A percentile compares a stretch with the other conserved stretches of the same genome.
Conservation (phyloP, 2,888 invertebrate genomes). For the Lutraria lutraria region DNA sequence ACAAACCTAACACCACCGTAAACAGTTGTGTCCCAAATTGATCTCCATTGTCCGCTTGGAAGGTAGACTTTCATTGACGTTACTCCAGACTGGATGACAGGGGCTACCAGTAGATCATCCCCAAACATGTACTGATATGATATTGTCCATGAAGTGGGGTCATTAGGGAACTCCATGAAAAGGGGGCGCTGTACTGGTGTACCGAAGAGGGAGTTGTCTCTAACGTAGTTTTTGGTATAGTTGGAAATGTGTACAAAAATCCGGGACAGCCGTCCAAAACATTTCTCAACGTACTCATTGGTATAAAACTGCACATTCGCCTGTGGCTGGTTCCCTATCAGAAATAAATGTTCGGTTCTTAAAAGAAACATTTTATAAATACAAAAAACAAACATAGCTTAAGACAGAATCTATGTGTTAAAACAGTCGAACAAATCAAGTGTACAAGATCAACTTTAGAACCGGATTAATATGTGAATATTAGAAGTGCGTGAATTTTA, state of each 20-base stretch:
- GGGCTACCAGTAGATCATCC: slow-evolving; percentile 81
- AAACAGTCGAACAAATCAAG: too few relatives aligned
- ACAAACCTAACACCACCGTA: slow-evolving; percentile 67
- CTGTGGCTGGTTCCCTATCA: slow-evolving; percentile 79
- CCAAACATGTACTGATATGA: slow-evolving; percentile 84
- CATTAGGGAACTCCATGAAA: slow-evolving; percentile 78
- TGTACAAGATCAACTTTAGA: too few relatives aligned
- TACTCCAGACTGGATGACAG: slow-evolving; percentile 75
- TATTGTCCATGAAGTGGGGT: slow-evolving; percentile 67
- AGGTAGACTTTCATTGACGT: slow-evolving; percentile 75
- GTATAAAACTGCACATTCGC: slow-evolving; percentile 80
- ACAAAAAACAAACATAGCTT: too few relatives aligned
- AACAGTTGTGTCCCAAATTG: slow-evolving; percentile 73
- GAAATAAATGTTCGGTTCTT: neutral
- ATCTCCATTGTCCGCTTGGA: slow-evolving; percentile 77
- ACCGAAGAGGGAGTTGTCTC: slow-evolving; percentile 71
- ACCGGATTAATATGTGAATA: too few relatives aligned
- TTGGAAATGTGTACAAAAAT: slow-evolving; percentile 77
- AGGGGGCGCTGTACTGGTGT: slow-evolving; percentile 82
- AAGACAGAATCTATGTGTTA: too few relatives aligned
- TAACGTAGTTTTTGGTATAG: slow-evolving; percentile 74
- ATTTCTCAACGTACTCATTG: slow-evolving; percentile 58
- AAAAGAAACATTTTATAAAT: too few relatives aligned
- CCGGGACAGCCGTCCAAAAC: slow-evolving; percentile 77
- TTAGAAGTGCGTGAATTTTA: too few relatives aligned